These are phyloP conservation scores for Hylomyscus alleni DNA, from an alignment of 2,797 vertebrate species.

Conservation along the genomic window DNA sequence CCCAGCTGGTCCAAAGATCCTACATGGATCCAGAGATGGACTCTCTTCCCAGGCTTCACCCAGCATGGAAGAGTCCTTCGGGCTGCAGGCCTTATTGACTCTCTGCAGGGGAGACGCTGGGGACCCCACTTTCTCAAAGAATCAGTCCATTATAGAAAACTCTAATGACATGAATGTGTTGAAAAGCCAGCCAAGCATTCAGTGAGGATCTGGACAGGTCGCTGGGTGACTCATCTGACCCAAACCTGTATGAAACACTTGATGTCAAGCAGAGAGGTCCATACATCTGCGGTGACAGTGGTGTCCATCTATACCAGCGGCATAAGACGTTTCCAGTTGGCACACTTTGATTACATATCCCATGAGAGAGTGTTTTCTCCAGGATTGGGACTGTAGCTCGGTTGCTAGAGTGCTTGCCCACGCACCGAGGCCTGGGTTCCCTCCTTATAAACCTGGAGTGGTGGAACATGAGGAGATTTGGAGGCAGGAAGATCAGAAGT, in stretches of 20 bases:
- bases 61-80: background rate
- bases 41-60: background rate
- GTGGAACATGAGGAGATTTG: background rate
- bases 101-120: background rate
- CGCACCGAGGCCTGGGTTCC: background rate
- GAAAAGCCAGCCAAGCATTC: background rate
- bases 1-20: slow-evolving; percentile 80
- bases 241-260: background rate
- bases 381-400: background rate
- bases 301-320: background rate
- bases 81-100: background rate
- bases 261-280: background rate
- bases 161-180: background rate
- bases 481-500: background rate
- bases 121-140: slow-evolving; percentile 10
- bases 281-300: background rate
- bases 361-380: slow-evolving; percentile 5
- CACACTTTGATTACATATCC: background rate
- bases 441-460: background rate
- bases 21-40: slow-evolving; percentile 70
- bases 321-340: background rate
- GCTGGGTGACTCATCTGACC: background rate
- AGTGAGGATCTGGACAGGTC: background rate
- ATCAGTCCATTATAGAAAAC: background rate
- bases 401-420: background rate